Evolutionary conservation across 2,113 vertebrate species (phyloP).

Genomic region (Nycticorax nycticorax): DNA sequence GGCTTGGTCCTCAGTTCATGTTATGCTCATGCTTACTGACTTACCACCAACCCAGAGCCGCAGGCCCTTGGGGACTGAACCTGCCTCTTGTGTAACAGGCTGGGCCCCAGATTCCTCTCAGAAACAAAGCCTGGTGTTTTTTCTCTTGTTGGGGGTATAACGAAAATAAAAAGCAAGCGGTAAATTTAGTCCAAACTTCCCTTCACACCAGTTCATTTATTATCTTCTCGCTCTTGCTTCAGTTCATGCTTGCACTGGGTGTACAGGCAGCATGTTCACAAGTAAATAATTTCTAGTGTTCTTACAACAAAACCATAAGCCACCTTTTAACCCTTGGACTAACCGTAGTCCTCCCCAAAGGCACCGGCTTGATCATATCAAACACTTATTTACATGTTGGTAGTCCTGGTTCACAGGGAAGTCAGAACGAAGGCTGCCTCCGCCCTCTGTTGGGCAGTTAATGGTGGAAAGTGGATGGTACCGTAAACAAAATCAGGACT

Average conservation of each 20-base stretch:
- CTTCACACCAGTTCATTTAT: neutral
- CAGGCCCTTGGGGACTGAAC: neutral
- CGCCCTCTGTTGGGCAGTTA: constrained; percentile 19
- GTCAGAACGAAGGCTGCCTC: neutral
- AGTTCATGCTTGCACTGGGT: neutral
- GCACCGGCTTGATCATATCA: neutral
- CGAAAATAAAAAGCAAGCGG: neutral
- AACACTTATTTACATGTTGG: neutral
- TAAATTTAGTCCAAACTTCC: neutral
- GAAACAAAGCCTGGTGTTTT: neutral
- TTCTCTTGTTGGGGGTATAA: neutral
- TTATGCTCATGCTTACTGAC: neutral
- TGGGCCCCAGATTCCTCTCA: neutral
- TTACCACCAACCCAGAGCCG: neutral
- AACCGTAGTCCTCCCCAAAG: neutral
- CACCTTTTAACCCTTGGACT: neutral
- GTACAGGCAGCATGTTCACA: neutral
- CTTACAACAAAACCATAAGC: neutral
- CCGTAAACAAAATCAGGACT: neutral
- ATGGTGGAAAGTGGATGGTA: neutral
- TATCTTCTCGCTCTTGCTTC: neutral
- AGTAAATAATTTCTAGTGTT: neutral
- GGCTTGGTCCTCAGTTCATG: neutral
- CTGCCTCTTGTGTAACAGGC: neutral
- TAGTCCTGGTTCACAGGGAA: neutral